Base-by-base conservation (phyloP, 2,888 invertebrate species). In the Hyalella azteca region DNA sequence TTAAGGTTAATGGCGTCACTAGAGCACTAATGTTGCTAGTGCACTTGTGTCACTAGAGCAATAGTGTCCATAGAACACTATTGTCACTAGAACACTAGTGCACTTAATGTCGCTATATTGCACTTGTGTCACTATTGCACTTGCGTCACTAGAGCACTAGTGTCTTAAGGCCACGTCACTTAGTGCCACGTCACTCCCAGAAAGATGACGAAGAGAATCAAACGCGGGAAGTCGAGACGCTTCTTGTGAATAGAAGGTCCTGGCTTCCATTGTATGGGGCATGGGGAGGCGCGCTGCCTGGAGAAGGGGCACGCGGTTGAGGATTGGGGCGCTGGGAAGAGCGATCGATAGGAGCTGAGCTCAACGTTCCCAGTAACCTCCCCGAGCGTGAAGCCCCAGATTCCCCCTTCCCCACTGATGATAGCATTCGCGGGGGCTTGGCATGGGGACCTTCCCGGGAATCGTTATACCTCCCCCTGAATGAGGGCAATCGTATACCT, bases 341-440 rank as follows among this genome's bases (percentile, higher is more conserved):
- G 66, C 32, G 36, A 66, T 66, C 66, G 66, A 66, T 66, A 66
- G 66, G 29, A 66, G 36, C 66, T 36, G 66, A 66, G 66, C 36
- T 32, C 66, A 66, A 66, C 66, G 66, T 66, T 66, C 66, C 66
- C 66, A 66, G 66, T 66, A 66, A 66, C 66, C 66, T 66, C 66
- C 66, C 66, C 66, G 29, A 66, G 59, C 59, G 4, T 29, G 29
- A 29, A 59, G 66, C 66, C 66, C 66, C 66, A 66, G 36, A 36
- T n/a, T 36, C 22, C 66, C 66, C 66, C 66, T 19, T 29, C 19
- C 66, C 19, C n/a, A n/a, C n/a, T n/a, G n/a, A n/a, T 59, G 59
- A 59, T 59, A 32, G 32, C 59, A 59, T 59, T 49, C 49, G 19
- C n/a, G 49, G 49, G 49, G 49, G 49, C 49, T 49, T 49, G 49